Evolutionary conservation across 2,888 invertebrate species (phyloP), one percentile per base, ranked within the genome.

Genomic region (Pterostichus niger): DNA sequence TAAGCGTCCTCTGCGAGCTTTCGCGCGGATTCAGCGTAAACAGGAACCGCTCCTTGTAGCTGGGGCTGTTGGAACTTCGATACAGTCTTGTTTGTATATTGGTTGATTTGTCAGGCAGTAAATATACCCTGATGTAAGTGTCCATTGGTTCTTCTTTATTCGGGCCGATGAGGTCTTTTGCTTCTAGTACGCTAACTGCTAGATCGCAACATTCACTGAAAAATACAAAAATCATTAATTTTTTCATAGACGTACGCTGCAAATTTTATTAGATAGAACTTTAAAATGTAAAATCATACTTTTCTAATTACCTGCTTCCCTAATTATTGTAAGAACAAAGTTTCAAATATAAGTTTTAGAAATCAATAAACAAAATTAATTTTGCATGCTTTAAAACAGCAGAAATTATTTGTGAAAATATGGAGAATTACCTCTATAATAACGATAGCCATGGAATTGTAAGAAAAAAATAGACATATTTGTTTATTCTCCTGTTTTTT

Each of bases 11-110:
- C 56, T 91, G 90, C 17, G 91, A 90, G 76, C 93, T 91, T 84
- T 94, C 93, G 56, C 91, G 90, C 54, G 92, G 90, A 84, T 93
- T 93, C 85, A 95, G 89, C 84, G 91, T 90, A 85, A 93, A 96
- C 85, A 94, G 91, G 88, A 96, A 95, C 84, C 94, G 93, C 88
- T 96, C 96, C 87, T 96, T 95, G 89, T 94, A 96, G 84, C 94
- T 93, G 0, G 96, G 96, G 84, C 94, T 94, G 84, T 92, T 92
- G 2, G 94, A 93, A 84, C 93, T 92, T 85, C 93, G 92, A 86
- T 94, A 94, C 61, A 95, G 92, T 90, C 92, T 93, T 40, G 94
- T 95, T 90, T 94, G 94, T 88, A 93, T 92, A 86, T 93, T 93
- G 10, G 93, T 92, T 54, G 93, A 91, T 86, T 93, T 93, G 87